Conservation (phyloP, 2,888 invertebrate species). For the Carpatolechia fugitivella region DNA sequence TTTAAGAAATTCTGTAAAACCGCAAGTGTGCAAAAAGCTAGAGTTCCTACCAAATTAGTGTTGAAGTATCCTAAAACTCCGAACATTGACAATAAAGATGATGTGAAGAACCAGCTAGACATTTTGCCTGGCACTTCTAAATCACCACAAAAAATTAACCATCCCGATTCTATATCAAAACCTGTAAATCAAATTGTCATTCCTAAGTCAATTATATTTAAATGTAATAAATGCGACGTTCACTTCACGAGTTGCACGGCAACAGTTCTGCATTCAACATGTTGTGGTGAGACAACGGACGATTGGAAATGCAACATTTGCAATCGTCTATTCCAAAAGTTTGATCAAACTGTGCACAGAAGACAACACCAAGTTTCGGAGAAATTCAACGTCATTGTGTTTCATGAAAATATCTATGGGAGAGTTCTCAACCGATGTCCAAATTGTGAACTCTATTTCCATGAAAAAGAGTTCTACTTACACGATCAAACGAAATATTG, state of each 20-base stretch:
- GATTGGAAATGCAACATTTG: slow-evolving; percentile 33
- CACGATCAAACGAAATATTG: slow-evolving; percentile 32
- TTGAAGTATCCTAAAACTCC: not conserved
- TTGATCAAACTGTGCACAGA: slow-evolving; percentile 32
- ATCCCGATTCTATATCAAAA: not conserved
- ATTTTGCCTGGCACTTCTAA: no score
- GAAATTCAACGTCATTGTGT: slow-evolving; percentile 32
- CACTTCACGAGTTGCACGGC: slow-evolving; percentile 32
- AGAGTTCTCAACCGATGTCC: slow-evolving; percentile 39
- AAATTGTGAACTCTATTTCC: slow-evolving; percentile 38
- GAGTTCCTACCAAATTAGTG: not conserved
- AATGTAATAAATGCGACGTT: slow-evolving; percentile 35
- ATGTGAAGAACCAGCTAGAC: no score
- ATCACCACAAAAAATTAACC: not conserved
- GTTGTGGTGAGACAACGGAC: slow-evolving; percentile 15
- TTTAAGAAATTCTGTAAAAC: not conserved
- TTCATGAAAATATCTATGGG: slow-evolving; percentile 27
- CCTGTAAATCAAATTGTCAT: slow-evolving; percentile 15
- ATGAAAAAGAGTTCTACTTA: slow-evolving; percentile 31
- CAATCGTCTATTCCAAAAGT: slow-evolving; percentile 29
- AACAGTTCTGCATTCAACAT: slow-evolving; percentile 23
- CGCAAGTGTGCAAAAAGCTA: not conserved
- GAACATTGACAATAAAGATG: no score
- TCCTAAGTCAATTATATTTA: slow-evolving; percentile 36
- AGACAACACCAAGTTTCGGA: slow-evolving; percentile 35